phyloP scores from a whole-genome alignment of 2,113 vertebrate species.

The Ictalurus punctatus region DNA sequence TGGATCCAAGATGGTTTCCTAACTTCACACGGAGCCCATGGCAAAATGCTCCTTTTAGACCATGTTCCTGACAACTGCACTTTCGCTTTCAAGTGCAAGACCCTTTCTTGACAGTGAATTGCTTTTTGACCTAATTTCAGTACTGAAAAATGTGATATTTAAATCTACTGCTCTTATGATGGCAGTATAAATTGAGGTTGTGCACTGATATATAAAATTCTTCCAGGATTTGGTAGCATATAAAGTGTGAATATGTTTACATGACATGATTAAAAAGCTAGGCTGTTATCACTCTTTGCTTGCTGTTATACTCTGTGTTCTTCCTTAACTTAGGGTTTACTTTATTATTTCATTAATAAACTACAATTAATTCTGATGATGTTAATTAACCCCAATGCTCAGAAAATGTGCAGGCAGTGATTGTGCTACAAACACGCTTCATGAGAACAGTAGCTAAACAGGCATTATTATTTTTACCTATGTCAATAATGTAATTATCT shows the following conservation, averaged over 20 bases:
- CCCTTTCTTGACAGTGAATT: slow-evolving; percentile 14
- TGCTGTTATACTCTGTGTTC: not conserved
- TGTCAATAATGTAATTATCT: slow-evolving; percentile 54
- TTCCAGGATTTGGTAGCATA: not conserved
- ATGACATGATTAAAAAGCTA: not conserved
- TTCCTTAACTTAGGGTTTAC: not conserved
- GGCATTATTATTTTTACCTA: slow-evolving; percentile 45
- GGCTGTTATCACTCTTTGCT: not conserved
- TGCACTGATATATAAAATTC: not conserved
- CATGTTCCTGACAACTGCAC: slow-evolving; percentile 24
- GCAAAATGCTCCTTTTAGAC: slow-evolving; percentile 34
- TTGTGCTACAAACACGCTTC: slow-evolving; percentile 60
- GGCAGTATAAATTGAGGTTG: not conserved
- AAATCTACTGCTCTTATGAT: slow-evolving; percentile 16
- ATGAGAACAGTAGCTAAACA: slow-evolving; percentile 40
- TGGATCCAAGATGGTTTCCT: slow-evolving; percentile 43
- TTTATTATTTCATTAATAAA: slow-evolving; percentile 41
- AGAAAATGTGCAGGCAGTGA: slow-evolving; percentile 56
- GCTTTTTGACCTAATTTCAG: slow-evolving; percentile 25
- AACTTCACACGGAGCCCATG: not conserved
- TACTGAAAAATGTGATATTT: slow-evolving; percentile 9
- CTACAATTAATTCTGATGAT: slow-evolving; percentile 46
- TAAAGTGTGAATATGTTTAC: not conserved
- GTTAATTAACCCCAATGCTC: slow-evolving; percentile 64
- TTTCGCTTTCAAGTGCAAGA: slow-evolving; percentile 24